Conservation (phyloP, 2,113 vertebrate species). For the Anolis sagrei region DNA sequence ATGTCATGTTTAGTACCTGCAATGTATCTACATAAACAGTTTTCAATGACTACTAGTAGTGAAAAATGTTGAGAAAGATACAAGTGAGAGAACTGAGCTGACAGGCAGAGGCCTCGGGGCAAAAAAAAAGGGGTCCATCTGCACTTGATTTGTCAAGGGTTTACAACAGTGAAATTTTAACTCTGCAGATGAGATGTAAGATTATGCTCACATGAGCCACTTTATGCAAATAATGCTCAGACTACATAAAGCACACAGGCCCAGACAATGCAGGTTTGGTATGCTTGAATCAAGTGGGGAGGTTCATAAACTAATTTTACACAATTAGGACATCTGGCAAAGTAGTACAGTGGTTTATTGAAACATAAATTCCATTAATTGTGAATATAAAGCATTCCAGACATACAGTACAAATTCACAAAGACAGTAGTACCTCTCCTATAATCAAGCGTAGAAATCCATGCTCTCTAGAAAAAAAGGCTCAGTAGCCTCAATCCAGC, state of each 20-base stretch:
- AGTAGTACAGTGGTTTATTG: slow-evolving; percentile 75
- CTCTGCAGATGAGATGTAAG: slow-evolving; percentile 79
- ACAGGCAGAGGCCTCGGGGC: slow-evolving; percentile 70
- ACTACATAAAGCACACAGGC: slow-evolving; percentile 66
- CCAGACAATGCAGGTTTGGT: slow-evolving; percentile 73
- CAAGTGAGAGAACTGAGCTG: slow-evolving; percentile 60
- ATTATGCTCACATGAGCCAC: slow-evolving; percentile 77
- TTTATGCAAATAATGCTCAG: slow-evolving; percentile 81
- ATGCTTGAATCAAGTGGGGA: slow-evolving; percentile 72
- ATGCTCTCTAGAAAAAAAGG: not conserved
- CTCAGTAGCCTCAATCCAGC: not conserved
- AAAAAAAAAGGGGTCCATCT: slow-evolving; percentile 76
- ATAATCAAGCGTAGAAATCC: not conserved
- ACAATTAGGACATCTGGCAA: slow-evolving; percentile 81
- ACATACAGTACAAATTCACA: slow-evolving; percentile 35
- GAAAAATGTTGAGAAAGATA: slow-evolving; percentile 58
- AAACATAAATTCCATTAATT: slow-evolving; percentile 78
- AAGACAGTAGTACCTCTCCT: slow-evolving; percentile 23
- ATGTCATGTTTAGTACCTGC: slow-evolving; percentile 54
- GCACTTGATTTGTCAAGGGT: slow-evolving; percentile 80
- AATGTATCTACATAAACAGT: slow-evolving; percentile 60
- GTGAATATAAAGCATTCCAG: slow-evolving; percentile 73
- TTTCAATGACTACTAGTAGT: slow-evolving; percentile 63
- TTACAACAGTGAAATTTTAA: slow-evolving; percentile 82
- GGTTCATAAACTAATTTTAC: slow-evolving; percentile 79